A percentile compares a stretch with the other conserved stretches of the same genome.
Conservation (phyloP, 2,113 vertebrate genomes). For the Hylia prasina region DNA sequence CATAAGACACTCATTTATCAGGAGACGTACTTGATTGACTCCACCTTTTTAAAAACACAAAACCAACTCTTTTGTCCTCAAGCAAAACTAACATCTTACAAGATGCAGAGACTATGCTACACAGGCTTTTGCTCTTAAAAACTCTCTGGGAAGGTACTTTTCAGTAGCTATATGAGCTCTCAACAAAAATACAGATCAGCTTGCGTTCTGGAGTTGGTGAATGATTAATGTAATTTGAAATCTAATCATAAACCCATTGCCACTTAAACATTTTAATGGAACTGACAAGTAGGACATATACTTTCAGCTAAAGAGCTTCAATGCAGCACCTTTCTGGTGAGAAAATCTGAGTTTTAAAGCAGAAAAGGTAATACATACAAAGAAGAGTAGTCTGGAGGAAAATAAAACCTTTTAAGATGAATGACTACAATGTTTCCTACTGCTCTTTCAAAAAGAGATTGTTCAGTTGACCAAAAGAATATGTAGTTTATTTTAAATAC, state of each 20-base stretch:
- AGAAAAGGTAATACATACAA: not conserved
- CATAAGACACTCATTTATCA: not conserved
- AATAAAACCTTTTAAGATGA: not conserved
- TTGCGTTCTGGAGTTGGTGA: not conserved
- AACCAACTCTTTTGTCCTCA: not conserved
- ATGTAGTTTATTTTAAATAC: not conserved
- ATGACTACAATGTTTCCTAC: not conserved
- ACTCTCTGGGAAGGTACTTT: not conserved
- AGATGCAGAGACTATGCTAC: not conserved
- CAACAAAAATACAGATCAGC: not conserved
- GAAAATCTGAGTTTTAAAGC: not conserved
- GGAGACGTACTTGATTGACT: not conserved
- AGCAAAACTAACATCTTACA: not conserved
- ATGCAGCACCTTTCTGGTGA: not conserved
- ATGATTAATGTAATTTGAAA: conserved; percentile 11
- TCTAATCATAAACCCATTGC: conserved; percentile 4
- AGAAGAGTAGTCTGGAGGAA: not conserved
- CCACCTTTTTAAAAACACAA: not conserved
- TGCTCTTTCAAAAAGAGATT: not conserved
- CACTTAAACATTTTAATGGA: not conserved
- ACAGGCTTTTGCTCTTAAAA: not conserved
- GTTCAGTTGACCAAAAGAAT: not conserved
- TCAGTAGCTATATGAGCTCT: not conserved
- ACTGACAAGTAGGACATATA: not conserved
- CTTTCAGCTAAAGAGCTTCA: not conserved